Evolutionary conservation across 1,140 invertebrate species (phyloP).

Genomic region (Nomia melanderi): DNA sequence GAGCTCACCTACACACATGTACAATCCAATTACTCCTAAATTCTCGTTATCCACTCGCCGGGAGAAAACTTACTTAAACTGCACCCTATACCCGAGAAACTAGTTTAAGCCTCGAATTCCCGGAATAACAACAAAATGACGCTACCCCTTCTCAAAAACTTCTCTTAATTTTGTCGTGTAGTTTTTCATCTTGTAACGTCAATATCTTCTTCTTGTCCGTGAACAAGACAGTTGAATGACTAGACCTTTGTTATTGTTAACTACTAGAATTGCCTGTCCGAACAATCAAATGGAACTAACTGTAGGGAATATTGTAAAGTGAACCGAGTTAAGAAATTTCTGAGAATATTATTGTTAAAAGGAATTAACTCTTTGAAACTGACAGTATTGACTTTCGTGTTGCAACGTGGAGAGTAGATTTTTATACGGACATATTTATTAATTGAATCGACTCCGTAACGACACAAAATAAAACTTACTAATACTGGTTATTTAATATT

Average conservation of each 20-base stretch:
- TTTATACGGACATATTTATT: too few relatives aligned
- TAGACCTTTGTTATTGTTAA: background rate
- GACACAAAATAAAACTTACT: too few relatives aligned
- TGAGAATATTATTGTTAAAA: too few relatives aligned
- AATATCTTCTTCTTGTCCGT: background rate
- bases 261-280: background rate
- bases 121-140: slow-evolving; percentile 18
- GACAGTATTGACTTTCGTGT: too few relatives aligned
- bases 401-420: too few relatives aligned
- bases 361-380: too few relatives aligned
- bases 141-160: background rate
- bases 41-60: slow-evolving; percentile 33
- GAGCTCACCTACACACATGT: slow-evolving; percentile 80
- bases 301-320: too few relatives aligned
- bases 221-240: background rate
- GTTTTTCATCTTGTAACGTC: background rate
- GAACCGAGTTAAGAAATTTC: too few relatives aligned
- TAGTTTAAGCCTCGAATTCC: slow-evolving; percentile 22
- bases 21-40: slow-evolving; percentile 52
- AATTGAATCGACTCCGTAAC: too few relatives aligned
- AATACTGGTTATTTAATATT: too few relatives aligned
- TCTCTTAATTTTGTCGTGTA: background rate
- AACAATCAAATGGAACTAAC: too few relatives aligned
- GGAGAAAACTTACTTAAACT: slow-evolving; percentile 34
- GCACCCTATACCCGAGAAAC: slow-evolving; percentile 15